Evolutionary conservation across 37 sponge, comb jelly and placozoan genomes (phyloP).

Genomic region (Agelas oroides): DNA sequence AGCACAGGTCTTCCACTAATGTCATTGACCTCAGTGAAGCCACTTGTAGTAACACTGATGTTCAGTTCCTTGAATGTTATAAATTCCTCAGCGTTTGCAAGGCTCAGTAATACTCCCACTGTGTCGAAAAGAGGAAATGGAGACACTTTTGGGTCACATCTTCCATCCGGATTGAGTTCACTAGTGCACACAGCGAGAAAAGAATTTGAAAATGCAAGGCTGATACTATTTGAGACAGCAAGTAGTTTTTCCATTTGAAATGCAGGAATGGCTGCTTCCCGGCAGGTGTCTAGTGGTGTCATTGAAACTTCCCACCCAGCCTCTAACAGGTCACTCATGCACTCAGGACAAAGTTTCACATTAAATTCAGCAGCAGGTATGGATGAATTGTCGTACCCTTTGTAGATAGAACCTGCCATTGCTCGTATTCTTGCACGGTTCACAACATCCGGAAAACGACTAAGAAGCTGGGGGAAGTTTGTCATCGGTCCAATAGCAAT

Average conservation of each 20-base stretch:
- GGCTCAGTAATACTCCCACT: conserved; percentile 7
- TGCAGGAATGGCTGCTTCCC: not conserved
- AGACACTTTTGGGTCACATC: not conserved
- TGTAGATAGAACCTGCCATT: conserved; percentile 60
- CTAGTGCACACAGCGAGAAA: conserved; percentile 40
- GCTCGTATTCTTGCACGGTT: conserved; percentile 55
- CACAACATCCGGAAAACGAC: conserved; percentile 53
- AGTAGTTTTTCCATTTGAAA: not conserved
- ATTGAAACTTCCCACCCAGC: conserved; percentile 71
- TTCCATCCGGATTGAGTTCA: not conserved
- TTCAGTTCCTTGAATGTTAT: conserved; percentile 17
- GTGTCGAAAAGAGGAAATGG: conserved; percentile 15
- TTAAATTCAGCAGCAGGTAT: conserved; percentile 73
- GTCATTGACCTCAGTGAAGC: conserved; percentile 34
- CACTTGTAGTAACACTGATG: conserved; percentile 9
- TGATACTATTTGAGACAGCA: not conserved
- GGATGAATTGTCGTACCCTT: conserved; percentile 32
- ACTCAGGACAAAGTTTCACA: conserved; percentile 60
- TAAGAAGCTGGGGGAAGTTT: conserved; percentile 67
- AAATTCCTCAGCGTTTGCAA: conserved; percentile 4
- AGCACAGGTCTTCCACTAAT: not conserved
- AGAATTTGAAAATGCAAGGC: conserved; percentile 9
- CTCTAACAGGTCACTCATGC: conserved; percentile 46
- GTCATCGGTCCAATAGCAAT: conserved; percentile 78
- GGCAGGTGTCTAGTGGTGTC: conserved; percentile 81